A percentile compares a stretch with the other conserved stretches of the same genome.
Conservation (phyloP, 2,797 vertebrate genomes). For the Fringilla coelebs region DNA sequence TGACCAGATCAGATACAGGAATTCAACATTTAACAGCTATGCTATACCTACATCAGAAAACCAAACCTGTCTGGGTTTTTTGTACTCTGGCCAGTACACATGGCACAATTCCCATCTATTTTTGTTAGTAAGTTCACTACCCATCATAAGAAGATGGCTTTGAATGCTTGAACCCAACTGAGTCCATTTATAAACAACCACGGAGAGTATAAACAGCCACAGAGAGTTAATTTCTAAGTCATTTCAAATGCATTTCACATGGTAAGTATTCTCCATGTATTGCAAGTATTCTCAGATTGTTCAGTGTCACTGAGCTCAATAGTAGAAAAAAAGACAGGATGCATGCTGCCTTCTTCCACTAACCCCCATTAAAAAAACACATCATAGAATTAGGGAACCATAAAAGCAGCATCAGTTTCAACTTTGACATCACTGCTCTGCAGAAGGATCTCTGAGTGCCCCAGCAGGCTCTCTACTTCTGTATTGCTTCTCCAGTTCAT, state of each 20-base stretch:
- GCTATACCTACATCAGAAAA: neutral
- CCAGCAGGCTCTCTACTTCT: neutral
- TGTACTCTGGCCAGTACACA: neutral
- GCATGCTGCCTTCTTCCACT: neutral
- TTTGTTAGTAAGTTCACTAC: neutral
- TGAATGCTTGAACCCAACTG: neutral
- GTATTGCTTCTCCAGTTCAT: neutral
- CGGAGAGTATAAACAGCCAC: neutral
- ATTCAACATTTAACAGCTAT: neutral
- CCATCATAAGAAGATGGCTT: neutral
- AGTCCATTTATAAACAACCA: neutral
- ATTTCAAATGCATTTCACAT: neutral
- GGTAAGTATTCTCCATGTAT: neutral
- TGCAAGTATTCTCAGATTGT: neutral
- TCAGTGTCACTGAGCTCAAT: neutral
- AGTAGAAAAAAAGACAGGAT: neutral
- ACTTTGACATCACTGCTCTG: neutral
- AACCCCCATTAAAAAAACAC: neutral
- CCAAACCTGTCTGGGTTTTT: neutral
- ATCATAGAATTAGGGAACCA: neutral
- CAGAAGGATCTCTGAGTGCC: neutral
- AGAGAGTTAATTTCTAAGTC: neutral
- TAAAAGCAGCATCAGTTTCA: neutral
- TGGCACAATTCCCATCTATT: neutral
- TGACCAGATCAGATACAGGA: neutral